Evolutionary conservation across 23 tunicate genomes (phyloP), one percentile per base, ranked within the genome.

Genomic region (Corella eumyota): DNA sequence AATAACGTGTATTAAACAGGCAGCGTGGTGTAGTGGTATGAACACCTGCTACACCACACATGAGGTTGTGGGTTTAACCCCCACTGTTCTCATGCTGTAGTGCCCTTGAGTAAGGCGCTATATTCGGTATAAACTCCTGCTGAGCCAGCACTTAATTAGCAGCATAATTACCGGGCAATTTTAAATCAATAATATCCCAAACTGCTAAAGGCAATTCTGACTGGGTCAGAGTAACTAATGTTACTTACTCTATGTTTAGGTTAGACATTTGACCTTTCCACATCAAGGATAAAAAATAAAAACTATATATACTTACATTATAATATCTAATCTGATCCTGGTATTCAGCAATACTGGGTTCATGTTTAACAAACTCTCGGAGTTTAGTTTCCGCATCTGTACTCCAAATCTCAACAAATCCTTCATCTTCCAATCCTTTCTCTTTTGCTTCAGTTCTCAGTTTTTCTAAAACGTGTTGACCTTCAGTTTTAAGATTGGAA

Each of bases 341-440:
- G 36, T 69, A 84, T 48, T 84, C 94, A 25, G 77, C 76, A 29
- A 84, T 35, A 68, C 71, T 77, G 27, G 94, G 94, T 22, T 55
- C 58, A 53, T 84, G 76, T 32, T 75, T 66, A 6, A 61, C 32
- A 70, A 84, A 84, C 48, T 64, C 83, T 29, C 47, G 53, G 29
- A 84, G 67, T 62, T 84, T 84, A 2, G 77, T 44, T 44, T 75
- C 94, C 1, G 94, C 94, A 64, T 84, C 94, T 69, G 75, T 84
- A 36, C 54, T 76, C 94, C 94, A 84, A 19, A 84, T 75, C 66
- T 75, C 94, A 3, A 83, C 63, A 58, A 73, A 84, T 50, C 75
- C 94, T 64, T 72, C 90, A 0, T 51, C 79, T 5, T 68, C 69
- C n/a, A n/a, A n/a, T n/a, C n/a, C n/a, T n/a, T n/a, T n/a, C n/a